Evolutionary conservation across 2,113 vertebrate species (phyloP).

Genomic region (Panurus biarmicus): DNA sequence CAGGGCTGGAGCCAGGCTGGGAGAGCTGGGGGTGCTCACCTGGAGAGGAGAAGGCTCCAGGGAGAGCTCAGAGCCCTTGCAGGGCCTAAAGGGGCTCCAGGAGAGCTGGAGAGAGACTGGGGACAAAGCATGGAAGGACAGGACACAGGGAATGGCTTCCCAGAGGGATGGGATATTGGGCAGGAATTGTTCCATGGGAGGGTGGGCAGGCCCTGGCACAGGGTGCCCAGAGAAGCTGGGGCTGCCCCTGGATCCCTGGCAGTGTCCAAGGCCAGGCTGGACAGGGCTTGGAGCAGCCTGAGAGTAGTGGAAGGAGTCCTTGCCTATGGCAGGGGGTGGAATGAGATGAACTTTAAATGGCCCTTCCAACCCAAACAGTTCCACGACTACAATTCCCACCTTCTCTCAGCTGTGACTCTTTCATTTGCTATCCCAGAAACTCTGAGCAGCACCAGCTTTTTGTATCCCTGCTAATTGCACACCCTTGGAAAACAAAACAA

Average conservation of each 20-base stretch:
- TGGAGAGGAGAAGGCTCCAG: neutral
- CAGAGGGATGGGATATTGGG: neutral
- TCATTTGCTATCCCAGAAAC: neutral
- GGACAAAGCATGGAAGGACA: neutral
- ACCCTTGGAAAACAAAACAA: neutral
- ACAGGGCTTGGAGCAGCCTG: accelerated
- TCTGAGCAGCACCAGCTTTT: neutral
- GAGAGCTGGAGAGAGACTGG: neutral
- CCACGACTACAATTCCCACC: neutral
- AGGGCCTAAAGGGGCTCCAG: neutral
- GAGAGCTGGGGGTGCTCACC: neutral
- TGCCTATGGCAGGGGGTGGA: neutral
- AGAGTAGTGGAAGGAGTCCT: neutral
- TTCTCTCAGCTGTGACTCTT: neutral
- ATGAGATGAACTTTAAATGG: neutral
- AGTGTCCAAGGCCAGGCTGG: neutral
- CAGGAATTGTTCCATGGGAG: neutral
- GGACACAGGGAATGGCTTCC: neutral
- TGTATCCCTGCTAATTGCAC: neutral
- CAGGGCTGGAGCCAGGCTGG: neutral
- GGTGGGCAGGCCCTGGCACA: neutral
- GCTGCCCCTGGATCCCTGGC: neutral
- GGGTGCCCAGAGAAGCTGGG: neutral
- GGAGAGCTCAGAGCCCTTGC: neutral
- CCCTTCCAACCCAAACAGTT: neutral